phyloP scores from a whole-genome alignment of 2,113 vertebrate species.

The Callospermophilus lateralis region DNA sequence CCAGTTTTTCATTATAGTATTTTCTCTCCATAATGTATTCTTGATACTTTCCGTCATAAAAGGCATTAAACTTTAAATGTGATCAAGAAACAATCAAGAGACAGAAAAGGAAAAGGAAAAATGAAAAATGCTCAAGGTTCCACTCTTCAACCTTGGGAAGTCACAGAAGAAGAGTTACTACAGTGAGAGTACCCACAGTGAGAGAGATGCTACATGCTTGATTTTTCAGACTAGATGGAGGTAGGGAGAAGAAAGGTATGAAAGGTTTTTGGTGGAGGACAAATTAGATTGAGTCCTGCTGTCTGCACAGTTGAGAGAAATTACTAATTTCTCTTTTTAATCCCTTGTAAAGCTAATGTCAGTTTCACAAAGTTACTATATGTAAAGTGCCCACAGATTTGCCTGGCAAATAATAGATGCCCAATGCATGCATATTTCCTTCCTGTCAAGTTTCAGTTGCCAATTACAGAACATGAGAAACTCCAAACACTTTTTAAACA shows the following conservation, averaged over 20 bases:
- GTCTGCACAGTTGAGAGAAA: neutral
- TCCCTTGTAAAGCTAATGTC: neutral
- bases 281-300: neutral
- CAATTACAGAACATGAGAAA: slow-evolving; percentile 44
- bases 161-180: neutral
- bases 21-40: slow-evolving; percentile 21
- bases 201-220: neutral
- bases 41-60: neutral
- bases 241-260: neutral
- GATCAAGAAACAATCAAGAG: neutral
- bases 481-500: slow-evolving; percentile 45
- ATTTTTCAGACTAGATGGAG: slow-evolving; percentile 26
- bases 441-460: slow-evolving; percentile 25
- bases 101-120: neutral
- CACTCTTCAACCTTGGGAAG: neutral
- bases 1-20: slow-evolving; percentile 6
- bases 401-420: slow-evolving; percentile 42
- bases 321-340: slow-evolving; percentile 22
- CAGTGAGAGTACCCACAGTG: neutral
- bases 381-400: neutral
- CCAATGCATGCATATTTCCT: slow-evolving; percentile 33
- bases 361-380: slow-evolving; percentile 43
- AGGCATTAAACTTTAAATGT: neutral
- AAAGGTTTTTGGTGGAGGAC: neutral
- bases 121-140: neutral